Evolutionary conservation across 1,140 invertebrate genomes (phyloP).

Genomic region (Dolichoris vasculosae): DNA sequence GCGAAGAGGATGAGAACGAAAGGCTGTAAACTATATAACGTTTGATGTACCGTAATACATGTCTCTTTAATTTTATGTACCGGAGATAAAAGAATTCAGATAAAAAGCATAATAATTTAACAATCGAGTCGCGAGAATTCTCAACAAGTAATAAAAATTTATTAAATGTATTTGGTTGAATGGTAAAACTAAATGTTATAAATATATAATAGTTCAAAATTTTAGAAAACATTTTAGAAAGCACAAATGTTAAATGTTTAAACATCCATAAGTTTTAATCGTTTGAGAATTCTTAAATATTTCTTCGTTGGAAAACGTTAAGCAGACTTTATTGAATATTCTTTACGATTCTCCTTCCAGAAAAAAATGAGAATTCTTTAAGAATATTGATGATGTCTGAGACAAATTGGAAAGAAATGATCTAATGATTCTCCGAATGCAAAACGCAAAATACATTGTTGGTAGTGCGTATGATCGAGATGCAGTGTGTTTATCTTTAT

Average conservation of each 20-base stretch:
- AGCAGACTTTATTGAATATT: not conserved
- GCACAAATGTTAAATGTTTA: no score
- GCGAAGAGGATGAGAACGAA: slow-evolving; percentile 66
- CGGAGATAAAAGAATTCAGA: not conserved
- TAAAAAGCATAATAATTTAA: not conserved
- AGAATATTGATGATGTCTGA: not conserved
- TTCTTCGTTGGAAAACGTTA: not conserved
- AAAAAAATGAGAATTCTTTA: not conserved
- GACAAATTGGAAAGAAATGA: not conserved
- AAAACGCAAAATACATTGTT: not conserved
- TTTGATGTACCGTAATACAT: not conserved
- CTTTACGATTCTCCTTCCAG: not conserved
- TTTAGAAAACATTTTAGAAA: no score
- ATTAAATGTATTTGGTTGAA: no score
- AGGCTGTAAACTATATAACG: slow-evolving; percentile 58
- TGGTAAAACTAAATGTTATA: no score
- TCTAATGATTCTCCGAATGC: not conserved
- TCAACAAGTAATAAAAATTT: not conserved
- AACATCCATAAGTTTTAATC: not conserved
- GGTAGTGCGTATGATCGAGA: not conserved
- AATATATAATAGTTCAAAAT: no score
- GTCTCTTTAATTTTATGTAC: not conserved
- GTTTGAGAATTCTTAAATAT: not conserved
- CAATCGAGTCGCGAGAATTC: not conserved
- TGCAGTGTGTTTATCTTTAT: not conserved